A percentile compares a stretch with the other conserved stretches of the same genome.
Evolutionary conservation across 1,140 invertebrate genomes (phyloP).

Genomic region (Mya arenaria): DNA sequence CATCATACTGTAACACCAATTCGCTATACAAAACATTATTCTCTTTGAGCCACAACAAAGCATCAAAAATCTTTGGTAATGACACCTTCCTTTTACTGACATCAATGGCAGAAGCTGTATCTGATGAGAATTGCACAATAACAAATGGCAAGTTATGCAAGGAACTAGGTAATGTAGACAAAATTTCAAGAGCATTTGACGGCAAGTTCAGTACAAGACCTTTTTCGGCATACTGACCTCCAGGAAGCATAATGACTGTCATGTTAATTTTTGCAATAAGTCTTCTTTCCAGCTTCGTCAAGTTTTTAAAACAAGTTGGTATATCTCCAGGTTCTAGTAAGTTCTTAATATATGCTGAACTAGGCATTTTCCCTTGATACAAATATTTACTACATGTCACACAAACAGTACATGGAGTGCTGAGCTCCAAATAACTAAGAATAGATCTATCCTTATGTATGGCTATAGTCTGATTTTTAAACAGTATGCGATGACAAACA

Average conservation of each 20-base stretch:
- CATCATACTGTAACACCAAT: slow-evolving; percentile 2
- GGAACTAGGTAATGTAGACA: neutral
- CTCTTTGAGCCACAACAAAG: slow-evolving; percentile 54
- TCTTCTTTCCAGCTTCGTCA: slow-evolving; percentile 10
- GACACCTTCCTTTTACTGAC: neutral
- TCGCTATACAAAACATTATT: slow-evolving; percentile 48
- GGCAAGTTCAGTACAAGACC: slow-evolving; percentile 26
- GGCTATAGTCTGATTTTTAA: neutral
- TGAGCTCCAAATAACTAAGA: neutral
- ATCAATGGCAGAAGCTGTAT: neutral
- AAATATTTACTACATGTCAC: neutral
- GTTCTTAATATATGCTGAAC: neutral
- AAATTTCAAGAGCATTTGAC: slow-evolving; percentile 7
- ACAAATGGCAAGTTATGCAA: neutral
- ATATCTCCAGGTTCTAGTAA: neutral
- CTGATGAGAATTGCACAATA: neutral
- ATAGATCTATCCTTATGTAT: neutral
- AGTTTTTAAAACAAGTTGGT: neutral
- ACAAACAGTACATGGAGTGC: slow-evolving; percentile 1
- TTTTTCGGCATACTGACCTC: slow-evolving; percentile 36
- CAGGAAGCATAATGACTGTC: slow-evolving; percentile 21
- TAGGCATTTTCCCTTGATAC: neutral
- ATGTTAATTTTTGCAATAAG: slow-evolving; percentile 22
- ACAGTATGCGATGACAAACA: slow-evolving; percentile 1
- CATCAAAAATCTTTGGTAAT: neutral